phyloP scores from a whole-genome alignment of 2,113 vertebrate genomes.

The Tupaia tana region DNA sequence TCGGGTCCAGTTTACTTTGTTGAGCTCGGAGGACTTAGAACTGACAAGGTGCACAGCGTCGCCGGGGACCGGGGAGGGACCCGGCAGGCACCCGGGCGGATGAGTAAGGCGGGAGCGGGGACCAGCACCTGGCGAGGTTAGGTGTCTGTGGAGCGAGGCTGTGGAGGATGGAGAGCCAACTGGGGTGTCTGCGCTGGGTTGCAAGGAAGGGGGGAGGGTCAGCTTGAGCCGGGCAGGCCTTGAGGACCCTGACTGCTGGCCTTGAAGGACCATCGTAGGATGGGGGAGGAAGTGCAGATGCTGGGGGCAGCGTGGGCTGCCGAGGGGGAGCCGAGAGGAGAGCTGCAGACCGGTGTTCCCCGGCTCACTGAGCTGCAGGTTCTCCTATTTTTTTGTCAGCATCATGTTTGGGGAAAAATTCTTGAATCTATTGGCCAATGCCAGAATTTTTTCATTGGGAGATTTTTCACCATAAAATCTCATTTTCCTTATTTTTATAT shows the following conservation, averaged over 20 bases:
- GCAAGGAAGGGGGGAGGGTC: neutral
- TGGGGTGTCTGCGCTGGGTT: neutral
- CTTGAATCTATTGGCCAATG: neutral
- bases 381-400: neutral
- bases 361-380: neutral
- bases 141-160: neutral
- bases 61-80: neutral
- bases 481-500: neutral
- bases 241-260: neutral
- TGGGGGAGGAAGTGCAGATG: neutral
- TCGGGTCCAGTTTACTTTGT: neutral
- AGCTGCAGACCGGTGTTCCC: neutral
- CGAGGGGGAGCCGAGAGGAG: neutral
- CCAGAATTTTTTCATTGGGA: constrained; percentile 3
- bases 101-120: neutral
- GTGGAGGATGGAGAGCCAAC: constrained; percentile 43
- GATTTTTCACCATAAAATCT: neutral
- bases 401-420: neutral
- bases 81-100: neutral
- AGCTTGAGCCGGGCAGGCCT: neutral
- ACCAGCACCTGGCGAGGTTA: neutral
- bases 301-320: neutral
- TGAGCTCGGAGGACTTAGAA: neutral
- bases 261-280: constrained; percentile 9
- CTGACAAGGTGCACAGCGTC: neutral